A percentile compares a stretch with the other conserved stretches of the same genome.
Conservation (phyloP, 2,113 vertebrate genomes). For the Archocentrus centrarchus region DNA sequence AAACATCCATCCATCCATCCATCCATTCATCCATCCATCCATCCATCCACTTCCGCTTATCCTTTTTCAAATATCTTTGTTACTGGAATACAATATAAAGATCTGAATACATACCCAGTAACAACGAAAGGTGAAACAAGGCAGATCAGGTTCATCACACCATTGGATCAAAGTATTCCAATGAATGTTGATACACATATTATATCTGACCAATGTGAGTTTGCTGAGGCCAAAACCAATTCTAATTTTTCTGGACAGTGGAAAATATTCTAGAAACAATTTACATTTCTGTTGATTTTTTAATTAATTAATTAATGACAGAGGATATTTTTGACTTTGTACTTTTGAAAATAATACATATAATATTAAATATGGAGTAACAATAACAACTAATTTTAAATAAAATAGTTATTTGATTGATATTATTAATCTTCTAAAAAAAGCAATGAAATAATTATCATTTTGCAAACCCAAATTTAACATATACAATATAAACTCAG, state of each 20-base stretch:
- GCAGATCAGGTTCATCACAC: slow-evolving; percentile 27
- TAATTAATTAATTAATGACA: neutral
- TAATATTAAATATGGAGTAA: too few species aligned
- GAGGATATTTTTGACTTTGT: neutral
- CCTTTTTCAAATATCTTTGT: slow-evolving; percentile 37
- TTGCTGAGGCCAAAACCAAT: neutral
- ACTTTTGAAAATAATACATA: too few species aligned
- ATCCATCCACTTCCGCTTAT: too few species aligned
- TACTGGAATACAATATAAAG: slow-evolving; percentile 49
- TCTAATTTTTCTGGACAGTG: neutral
- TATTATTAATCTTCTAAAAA: too few species aligned
- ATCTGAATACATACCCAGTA: slow-evolving; percentile 40
- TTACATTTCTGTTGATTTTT: neutral
- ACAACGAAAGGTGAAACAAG: slow-evolving; percentile 1
- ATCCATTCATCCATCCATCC: too few species aligned
- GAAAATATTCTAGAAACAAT: neutral
- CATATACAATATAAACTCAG: too few species aligned
- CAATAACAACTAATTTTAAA: too few species aligned
- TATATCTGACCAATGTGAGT: neutral
- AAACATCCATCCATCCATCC: slow-evolving; percentile 25
- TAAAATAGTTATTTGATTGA: too few species aligned
- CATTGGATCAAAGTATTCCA: slow-evolving; percentile 27
- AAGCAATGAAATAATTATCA: too few species aligned
- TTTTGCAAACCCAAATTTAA: neutral
- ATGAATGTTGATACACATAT: slow-evolving; percentile 27